A percentile compares a stretch with the other conserved stretches of the same genome.
Conservation (phyloP, 2,888 invertebrate species). For the Drosophila mayaguana region DNA sequence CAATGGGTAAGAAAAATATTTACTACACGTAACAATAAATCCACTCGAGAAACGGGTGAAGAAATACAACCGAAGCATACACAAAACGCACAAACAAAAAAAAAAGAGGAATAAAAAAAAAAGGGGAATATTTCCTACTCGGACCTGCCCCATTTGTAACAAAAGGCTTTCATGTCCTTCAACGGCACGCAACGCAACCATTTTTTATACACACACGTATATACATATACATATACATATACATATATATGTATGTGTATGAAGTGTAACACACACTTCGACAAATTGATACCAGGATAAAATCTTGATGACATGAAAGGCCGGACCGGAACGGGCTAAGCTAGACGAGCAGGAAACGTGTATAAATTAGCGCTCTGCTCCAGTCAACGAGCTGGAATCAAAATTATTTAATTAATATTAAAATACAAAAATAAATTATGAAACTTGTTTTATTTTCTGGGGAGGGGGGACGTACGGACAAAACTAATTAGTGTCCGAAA, state of each 20-base stretch:
- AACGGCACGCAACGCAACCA: slow-evolving; percentile 58
- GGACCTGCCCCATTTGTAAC: slow-evolving; percentile 56
- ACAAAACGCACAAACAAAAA: slow-evolving; percentile 48
- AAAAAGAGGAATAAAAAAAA: neutral
- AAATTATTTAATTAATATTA: slow-evolving; percentile 12
- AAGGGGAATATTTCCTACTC: slow-evolving; percentile 25
- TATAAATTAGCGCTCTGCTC: neutral
- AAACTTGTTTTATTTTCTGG: slow-evolving; percentile 12
- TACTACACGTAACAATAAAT: slow-evolving; percentile 81
- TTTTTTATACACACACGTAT: slow-evolving; percentile 56
- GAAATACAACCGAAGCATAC: slow-evolving; percentile 44
- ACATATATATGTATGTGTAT: neutral
- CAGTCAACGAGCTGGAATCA: neutral
- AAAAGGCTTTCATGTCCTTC: slow-evolving; percentile 64
- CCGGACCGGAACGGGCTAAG: slow-evolving; percentile 12
- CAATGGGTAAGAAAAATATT: slow-evolving; percentile 73
- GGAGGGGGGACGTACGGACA: slow-evolving; percentile 22
- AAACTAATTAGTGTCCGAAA: slow-evolving; percentile 56
- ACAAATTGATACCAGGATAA: slow-evolving; percentile 82
- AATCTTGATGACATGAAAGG: slow-evolving; percentile 60
- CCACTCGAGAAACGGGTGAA: slow-evolving; percentile 63
- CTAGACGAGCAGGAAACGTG: slow-evolving; percentile 14
- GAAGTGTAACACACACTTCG: slow-evolving; percentile 69
- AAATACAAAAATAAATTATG: slow-evolving; percentile 63
- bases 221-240: neutral